A percentile compares a stretch with the other conserved stretches of the same genome.
phyloP scores from a whole-genome alignment of 1,140 invertebrate species.

The Polypedilum vanderplanki region DNA sequence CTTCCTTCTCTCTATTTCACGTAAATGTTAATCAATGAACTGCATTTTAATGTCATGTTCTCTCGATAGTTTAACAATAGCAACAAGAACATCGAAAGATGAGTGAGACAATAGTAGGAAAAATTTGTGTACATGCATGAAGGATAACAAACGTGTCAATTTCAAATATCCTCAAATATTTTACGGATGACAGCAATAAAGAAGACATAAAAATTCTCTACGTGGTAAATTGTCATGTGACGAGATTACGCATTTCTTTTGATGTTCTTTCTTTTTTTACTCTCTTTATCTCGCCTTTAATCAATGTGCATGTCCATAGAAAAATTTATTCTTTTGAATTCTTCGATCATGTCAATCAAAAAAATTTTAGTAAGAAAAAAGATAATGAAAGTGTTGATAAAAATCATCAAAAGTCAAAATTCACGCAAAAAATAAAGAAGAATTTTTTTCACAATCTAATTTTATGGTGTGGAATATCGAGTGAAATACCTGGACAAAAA shows the following conservation, averaged over 20 bases:
- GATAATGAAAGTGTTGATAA: constrained; percentile 12
- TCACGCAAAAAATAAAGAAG: neutral
- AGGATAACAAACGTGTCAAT: constrained; percentile 29
- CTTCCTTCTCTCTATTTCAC: neutral
- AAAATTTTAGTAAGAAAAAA: neutral
- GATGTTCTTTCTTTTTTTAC: neutral
- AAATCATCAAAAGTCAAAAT: neutral
- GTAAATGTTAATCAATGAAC: neutral
- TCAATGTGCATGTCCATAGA: constrained; percentile 20
- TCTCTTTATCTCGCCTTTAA: too few relatives aligned
- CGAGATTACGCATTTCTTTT: constrained; percentile 28
- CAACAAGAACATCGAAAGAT: too few relatives aligned
- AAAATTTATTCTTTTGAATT: neutral
- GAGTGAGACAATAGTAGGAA: too few relatives aligned
- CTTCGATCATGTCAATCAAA: constrained; percentile 12
- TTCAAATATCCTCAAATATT: constrained; percentile 17
- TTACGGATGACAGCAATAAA: constrained; percentile 21
- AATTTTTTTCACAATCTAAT: neutral
- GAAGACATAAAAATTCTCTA: constrained; percentile 26
- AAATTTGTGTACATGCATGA: neutral
- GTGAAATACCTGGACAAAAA: neutral
- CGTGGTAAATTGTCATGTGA: constrained; percentile 28
- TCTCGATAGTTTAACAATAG: neutral
- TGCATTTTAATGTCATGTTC: constrained; percentile 5
- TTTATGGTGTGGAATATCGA: constrained; percentile 2